phyloP scores from a whole-genome alignment of 2,113 vertebrate genomes.

The Elgaria multicarinata region DNA sequence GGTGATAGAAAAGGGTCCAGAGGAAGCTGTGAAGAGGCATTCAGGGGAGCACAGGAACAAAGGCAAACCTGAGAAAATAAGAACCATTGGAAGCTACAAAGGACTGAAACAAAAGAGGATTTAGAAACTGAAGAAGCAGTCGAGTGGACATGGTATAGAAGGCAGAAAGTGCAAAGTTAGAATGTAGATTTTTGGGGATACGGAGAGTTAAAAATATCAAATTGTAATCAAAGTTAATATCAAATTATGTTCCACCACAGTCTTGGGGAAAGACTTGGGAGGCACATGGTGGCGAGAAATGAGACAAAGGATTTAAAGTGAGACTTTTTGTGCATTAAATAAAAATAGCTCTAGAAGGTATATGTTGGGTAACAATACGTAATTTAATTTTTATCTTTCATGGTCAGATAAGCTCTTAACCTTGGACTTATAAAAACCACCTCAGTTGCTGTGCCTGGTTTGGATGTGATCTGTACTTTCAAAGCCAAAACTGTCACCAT shows the following conservation, averaged over 20 bases:
- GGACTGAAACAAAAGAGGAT: constrained; percentile 17
- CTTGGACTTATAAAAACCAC: background rate
- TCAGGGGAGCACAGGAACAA: constrained; percentile 36
- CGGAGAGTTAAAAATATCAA: background rate
- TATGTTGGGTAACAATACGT: too few relatives aligned
- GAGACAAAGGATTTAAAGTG: background rate
- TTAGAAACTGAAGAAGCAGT: constrained; percentile 13
- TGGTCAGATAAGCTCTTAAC: background rate
- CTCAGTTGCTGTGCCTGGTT: background rate
- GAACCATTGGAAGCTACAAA: constrained; percentile 31
- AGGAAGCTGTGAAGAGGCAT: constrained; percentile 48
- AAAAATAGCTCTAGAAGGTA: background rate
- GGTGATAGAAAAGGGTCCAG: constrained; percentile 18
- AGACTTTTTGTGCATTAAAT: background rate
- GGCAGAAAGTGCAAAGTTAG: background rate
- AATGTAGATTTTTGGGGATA: background rate
- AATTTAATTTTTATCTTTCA: background rate
- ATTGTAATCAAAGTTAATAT: background rate
- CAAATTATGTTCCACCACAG: background rate
- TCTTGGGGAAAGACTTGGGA: background rate
- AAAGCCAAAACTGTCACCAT: too few relatives aligned
- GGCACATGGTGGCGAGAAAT: background rate
- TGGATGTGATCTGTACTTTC: background rate
- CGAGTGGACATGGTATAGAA: background rate
- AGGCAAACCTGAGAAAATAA: constrained; percentile 34